Conservation (phyloP, 2,113 vertebrate genomes). For the Nerophis lumbriciformis region DNA sequence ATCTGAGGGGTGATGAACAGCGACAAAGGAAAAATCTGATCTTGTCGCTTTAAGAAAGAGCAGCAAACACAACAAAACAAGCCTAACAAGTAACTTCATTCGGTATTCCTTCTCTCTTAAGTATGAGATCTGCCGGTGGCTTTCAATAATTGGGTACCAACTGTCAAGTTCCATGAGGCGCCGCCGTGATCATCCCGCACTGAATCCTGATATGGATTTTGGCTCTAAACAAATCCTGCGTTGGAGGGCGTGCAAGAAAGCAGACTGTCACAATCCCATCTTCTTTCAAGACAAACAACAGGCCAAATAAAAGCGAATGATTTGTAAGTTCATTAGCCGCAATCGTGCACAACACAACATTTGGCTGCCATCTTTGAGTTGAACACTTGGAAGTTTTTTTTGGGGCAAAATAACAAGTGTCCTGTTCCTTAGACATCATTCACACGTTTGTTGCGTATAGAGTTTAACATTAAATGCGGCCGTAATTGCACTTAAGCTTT, state of each 20-base stretch:
- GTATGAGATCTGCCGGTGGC: constrained; percentile 7
- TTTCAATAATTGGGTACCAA: constrained; percentile 45
- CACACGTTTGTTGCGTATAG: background rate
- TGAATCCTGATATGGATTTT: constrained; percentile 21
- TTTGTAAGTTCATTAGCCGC: background rate
- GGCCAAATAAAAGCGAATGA: background rate
- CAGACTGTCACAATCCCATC: constrained; percentile 27
- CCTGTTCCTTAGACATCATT: too few relatives aligned
- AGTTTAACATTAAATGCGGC: background rate
- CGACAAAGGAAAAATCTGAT: background rate
- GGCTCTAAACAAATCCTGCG: constrained; percentile 18
- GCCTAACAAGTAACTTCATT: constrained; percentile 33
- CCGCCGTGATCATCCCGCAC: constrained; percentile 5
- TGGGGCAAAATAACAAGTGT: background rate
- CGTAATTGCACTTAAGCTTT: background rate
- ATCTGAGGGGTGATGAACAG: constrained; percentile 23
- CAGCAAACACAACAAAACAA: constrained; percentile 19
- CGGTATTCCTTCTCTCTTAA: constrained; percentile 16
- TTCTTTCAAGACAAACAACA: background rate
- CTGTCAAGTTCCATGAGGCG: constrained; percentile 38
- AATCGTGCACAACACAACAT: background rate
- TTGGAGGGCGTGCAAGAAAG: background rate
- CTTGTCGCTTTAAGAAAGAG: constrained; percentile 2
- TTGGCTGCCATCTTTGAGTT: background rate
- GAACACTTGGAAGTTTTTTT: background rate